Base-by-base conservation (phyloP, 1,140 invertebrate species). In the Euwallacea fornicatus region DNA sequence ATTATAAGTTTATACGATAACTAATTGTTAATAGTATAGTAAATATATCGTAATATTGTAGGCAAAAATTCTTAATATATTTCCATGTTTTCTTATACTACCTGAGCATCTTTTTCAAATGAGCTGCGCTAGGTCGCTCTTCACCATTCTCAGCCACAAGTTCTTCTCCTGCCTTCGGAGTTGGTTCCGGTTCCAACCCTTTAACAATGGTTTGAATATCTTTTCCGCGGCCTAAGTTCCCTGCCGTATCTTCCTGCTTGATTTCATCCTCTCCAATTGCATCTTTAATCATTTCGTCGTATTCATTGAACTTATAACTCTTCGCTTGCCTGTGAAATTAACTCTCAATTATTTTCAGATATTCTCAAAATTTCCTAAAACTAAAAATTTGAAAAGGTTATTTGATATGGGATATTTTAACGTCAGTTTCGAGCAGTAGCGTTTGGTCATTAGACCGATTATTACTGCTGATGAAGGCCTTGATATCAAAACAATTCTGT, bases 261-360 rank as follows among this genome's bases (percentile, higher is more conserved):
- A 72, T 63, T n/a, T 61, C 42, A 43, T 75, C 74, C 46, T 75
- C 89, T 82, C 93, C 89, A 66, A 97, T 93, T 10, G 96, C 96
- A 58, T 92, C 94, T 78, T 95, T 93, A 56, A 98, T 98, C 75
- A 98, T 87, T 13, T 96, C 91, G 81, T 98, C 96, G 82, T 94
- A 98, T 79, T 97, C 95, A 78, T 95, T 94, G 74, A 96, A 92
- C 74, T 85, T 84, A 76, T 96, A 95, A 75, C 90, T 96, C 55
- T 94, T 89, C 16, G 91, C 89, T 76, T 88, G 86, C 10, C 89
- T 61, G 21, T 4, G 21, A 33, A 33, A 33, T 33, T 41, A 9
- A 10, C 46, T 11, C 50, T 42, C 11, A 13, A 53, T 53, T 53
- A 53, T 53, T 53, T 7, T 53, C 50, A 8, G 6, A n/a, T 53